Conservation (phyloP, 2,888 invertebrate genomes). For the Platycnemis pennipes region DNA sequence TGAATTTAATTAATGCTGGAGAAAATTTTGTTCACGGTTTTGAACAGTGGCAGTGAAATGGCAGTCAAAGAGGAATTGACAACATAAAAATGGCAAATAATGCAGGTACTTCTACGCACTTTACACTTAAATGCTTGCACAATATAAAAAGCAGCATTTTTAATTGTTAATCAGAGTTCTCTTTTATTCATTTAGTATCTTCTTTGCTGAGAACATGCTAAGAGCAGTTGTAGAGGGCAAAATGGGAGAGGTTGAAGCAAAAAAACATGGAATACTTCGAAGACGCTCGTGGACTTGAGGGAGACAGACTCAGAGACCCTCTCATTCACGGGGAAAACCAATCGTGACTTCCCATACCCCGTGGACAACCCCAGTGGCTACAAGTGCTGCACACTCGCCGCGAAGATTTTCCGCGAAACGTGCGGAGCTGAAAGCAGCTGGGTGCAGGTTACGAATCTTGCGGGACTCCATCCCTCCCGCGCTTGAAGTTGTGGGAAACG, state of each 20-base stretch:
- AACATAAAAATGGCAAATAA: no score
- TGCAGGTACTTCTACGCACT: no score
- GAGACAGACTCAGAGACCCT: not conserved
- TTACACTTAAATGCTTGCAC: no score
- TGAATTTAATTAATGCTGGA: no score
- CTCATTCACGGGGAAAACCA: no score
- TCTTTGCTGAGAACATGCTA: no score
- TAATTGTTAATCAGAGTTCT: no score
- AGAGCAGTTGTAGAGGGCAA: not conserved
- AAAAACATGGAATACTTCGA: not conserved
- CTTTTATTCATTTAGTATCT: no score
- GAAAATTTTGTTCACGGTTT: no score
- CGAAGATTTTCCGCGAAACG: conserved; percentile 15
- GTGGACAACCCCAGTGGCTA: not conserved
- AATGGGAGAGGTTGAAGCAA: not conserved
- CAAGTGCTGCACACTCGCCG: not conserved
- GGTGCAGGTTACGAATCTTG: conserved; percentile 10
- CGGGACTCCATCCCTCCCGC: not conserved
- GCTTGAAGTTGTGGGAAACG: conserved; percentile 3
- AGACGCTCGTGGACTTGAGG: not conserved
- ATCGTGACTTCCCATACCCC: not conserved
- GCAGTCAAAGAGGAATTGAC: no score
- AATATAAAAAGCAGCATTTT: no score
- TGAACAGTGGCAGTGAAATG: no score
- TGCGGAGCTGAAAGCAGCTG: not conserved